These are phyloP conservation scores for Zele albiditarsus DNA, from an alignment of 2,888 invertebrate species.

Conservation along the genomic window DNA sequence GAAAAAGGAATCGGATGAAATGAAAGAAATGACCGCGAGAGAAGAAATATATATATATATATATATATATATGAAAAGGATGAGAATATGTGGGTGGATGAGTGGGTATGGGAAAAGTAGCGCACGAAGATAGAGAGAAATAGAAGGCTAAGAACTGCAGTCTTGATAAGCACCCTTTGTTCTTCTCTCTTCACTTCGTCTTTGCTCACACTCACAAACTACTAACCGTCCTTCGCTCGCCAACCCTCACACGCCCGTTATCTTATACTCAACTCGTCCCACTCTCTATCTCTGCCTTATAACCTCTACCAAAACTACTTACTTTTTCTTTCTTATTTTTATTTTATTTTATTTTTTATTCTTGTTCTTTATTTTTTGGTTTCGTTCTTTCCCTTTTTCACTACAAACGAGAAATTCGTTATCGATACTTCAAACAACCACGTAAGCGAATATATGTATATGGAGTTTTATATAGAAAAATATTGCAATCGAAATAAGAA, in stretches of 20 bases:
- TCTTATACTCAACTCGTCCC: slow-evolving; percentile 20
- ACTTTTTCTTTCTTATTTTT: slow-evolving; percentile 31
- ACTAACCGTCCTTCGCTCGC: slow-evolving; percentile 46
- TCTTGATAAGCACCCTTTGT: slow-evolving; percentile 68
- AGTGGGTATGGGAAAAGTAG: neutral
- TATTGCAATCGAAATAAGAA: neutral
- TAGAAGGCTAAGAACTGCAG: slow-evolving; percentile 61
- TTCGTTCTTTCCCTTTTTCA: slow-evolving; percentile 43
- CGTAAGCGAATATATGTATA: neutral
- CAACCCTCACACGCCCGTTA: slow-evolving; percentile 23
- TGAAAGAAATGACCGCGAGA: slow-evolving; percentile 47
- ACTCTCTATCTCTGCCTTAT: slow-evolving; percentile 38
- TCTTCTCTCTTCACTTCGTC: slow-evolving; percentile 51
- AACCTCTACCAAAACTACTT: neutral
- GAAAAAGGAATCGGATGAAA: slow-evolving; percentile 45
- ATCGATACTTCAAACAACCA: slow-evolving; percentile 59
- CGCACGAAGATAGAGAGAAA: slow-evolving; percentile 41
- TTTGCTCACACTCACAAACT: slow-evolving; percentile 42
- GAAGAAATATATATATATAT: neutral
- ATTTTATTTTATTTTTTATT: slow-evolving; percentile 41
- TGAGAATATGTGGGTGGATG: slow-evolving; percentile 1
- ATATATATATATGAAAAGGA: neutral
- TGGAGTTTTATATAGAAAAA: slow-evolving; percentile 45
- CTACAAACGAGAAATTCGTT: slow-evolving; percentile 57
- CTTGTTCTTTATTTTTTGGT: slow-evolving; percentile 27